phyloP scores from a whole-genome alignment of 2,113 vertebrate species.

The Urocolius indicus region DNA sequence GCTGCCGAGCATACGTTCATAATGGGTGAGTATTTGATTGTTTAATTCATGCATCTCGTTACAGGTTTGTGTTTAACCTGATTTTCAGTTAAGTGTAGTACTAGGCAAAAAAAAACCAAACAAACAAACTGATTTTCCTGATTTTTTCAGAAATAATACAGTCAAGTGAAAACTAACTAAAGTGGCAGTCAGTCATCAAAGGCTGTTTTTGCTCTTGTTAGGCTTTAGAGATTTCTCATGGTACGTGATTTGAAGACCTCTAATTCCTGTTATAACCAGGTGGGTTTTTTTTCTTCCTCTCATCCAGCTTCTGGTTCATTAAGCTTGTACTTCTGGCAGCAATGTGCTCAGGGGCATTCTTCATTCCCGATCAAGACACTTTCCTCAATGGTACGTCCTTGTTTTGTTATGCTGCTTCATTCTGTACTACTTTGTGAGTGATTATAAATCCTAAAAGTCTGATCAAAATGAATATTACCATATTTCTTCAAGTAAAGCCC shows the following conservation, averaged over 20 bases:
- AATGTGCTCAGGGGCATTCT: slow-evolving; percentile 95
- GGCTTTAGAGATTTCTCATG: background rate
- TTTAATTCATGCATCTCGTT: background rate
- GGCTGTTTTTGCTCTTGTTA: background rate
- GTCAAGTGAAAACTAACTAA: background rate
- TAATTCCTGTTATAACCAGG: background rate
- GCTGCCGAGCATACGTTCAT: slow-evolving; percentile 91
- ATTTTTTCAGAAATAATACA: background rate
- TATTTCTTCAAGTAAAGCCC: background rate
- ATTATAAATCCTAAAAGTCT: background rate
- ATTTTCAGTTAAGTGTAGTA: background rate
- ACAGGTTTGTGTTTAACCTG: background rate
- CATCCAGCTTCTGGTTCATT: slow-evolving; percentile 91
- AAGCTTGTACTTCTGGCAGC: slow-evolving; percentile 88
- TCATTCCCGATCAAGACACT: slow-evolving; percentile 89
- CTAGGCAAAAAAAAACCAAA: background rate
- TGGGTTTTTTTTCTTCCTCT: background rate
- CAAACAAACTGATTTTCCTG: background rate
- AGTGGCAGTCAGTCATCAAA: background rate
- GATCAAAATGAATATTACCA: background rate
- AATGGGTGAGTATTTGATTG: slow-evolving; percentile 85
- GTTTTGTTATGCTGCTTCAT: background rate
- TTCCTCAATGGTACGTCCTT: slow-evolving; percentile 88
- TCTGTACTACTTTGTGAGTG: background rate
- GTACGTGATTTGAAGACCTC: background rate